Evolutionary conservation across 2,113 vertebrate genomes (phyloP).

Genomic region (Onychostruthus taczanowskii): DNA sequence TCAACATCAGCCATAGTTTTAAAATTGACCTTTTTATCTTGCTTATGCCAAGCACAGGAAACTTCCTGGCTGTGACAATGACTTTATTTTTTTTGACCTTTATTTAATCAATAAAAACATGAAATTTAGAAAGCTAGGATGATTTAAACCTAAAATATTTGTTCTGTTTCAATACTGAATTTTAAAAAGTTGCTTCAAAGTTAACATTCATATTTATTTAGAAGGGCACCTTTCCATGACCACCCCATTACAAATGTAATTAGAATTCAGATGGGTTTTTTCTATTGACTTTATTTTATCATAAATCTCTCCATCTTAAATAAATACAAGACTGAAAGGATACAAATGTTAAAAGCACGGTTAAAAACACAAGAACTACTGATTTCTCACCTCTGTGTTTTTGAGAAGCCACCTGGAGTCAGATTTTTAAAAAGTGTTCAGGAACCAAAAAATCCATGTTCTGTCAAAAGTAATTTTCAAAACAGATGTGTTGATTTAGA

Average conservation of each 20-base stretch:
- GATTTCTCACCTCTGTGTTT: background rate
- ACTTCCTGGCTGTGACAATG: background rate
- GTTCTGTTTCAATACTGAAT: background rate
- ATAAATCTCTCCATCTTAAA: background rate
- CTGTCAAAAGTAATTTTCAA: background rate
- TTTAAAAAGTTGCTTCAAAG: background rate
- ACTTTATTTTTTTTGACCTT: background rate
- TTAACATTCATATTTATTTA: background rate
- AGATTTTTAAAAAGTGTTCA: background rate
- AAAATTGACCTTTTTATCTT: background rate
- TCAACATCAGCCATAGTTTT: background rate
- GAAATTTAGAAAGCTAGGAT: background rate
- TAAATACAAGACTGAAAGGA: background rate
- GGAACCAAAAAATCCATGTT: background rate
- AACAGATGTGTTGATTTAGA: background rate
- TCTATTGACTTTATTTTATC: background rate
- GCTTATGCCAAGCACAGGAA: background rate
- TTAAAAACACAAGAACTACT: background rate
- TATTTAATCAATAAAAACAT: background rate
- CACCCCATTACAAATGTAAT: background rate
- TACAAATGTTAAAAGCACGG: rapidly evolving
- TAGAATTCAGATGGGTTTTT: background rate
- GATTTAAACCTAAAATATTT: background rate
- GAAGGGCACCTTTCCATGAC: background rate
- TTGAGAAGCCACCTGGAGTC: background rate